These are phyloP conservation scores for Armadillidium nasatum DNA, from an alignment of 1,140 invertebrate genomes.

Conservation along the genomic window DNA sequence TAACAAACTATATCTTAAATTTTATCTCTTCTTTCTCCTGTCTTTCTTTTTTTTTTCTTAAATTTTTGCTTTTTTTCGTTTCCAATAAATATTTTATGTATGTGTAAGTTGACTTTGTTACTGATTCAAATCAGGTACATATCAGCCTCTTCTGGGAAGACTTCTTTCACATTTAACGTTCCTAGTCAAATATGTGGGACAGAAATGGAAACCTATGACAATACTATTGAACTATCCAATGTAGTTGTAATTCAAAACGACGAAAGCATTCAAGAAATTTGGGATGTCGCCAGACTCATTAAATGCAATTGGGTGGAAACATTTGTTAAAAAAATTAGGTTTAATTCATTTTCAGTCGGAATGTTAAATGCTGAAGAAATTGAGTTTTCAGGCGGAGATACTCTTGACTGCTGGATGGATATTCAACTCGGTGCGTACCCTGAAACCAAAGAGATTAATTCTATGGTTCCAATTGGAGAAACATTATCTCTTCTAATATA, in stretches of 20 bases:
- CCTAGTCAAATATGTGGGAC: constrained; percentile 34
- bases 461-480: constrained; percentile 65
- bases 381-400: constrained; percentile 58
- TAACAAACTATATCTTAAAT: background rate
- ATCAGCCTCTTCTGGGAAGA: background rate
- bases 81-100: background rate
- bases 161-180: constrained; percentile 21
- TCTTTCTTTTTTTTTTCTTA: background rate
- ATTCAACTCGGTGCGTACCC: constrained; percentile 69
- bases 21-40: background rate
- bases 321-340: constrained; percentile 56
- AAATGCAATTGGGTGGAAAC: constrained; percentile 53
- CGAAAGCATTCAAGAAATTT: constrained; percentile 50
- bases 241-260: constrained; percentile 45
- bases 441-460: constrained; percentile 62
- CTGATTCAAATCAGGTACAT: background rate
- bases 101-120: constrained; percentile 1
- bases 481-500: constrained; percentile 66
- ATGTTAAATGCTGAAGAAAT: constrained; percentile 66
- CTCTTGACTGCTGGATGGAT: constrained; percentile 71
- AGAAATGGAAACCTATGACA: constrained; percentile 18
- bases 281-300: constrained; percentile 59
- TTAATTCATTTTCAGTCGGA: constrained; percentile 65
- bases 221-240: constrained; percentile 39
- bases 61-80: background rate